phyloP scores from a whole-genome alignment of 1,140 invertebrate genomes.

The Drosophila ironensis region DNA sequence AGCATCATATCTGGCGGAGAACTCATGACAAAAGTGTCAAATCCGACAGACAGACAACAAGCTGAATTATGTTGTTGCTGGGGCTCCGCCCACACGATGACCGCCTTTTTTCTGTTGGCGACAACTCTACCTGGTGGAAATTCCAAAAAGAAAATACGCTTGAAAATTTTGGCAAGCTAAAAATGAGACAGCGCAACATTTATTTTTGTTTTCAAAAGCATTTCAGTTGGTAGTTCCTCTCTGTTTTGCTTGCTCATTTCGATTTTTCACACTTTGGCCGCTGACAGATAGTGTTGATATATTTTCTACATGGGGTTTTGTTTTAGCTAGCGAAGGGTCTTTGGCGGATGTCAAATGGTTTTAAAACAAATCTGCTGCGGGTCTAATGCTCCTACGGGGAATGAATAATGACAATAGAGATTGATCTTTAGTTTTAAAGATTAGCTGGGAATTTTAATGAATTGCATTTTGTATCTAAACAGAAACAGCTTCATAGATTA shows the following conservation, averaged over 20 bases:
- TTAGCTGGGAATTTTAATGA: background rate
- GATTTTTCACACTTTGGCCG: constrained; percentile 57
- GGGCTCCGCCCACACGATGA: constrained; percentile 24
- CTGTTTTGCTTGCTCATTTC: constrained; percentile 17
- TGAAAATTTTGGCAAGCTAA: constrained; percentile 18
- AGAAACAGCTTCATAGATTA: too few relatives aligned
- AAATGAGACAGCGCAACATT: constrained; percentile 43
- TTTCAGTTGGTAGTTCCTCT: constrained; percentile 12
- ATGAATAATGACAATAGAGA: constrained; percentile 26
- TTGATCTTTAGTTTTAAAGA: constrained; percentile 11
- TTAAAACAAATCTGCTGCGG: constrained; percentile 19
- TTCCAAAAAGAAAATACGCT: constrained; percentile 51
- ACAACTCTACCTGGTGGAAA: constrained; percentile 64
- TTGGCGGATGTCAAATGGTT: constrained; percentile 46
- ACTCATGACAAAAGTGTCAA: constrained; percentile 38
- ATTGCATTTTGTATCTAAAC: too few relatives aligned
- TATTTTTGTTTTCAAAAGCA: constrained; percentile 38
- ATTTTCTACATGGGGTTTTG: constrained; percentile 26
- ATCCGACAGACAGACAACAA: constrained; percentile 43
- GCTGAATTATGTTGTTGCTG: constrained; percentile 30
- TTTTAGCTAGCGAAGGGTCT: background rate
- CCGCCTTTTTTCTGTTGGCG: constrained; percentile 29
- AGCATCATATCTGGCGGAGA: constrained; percentile 11
- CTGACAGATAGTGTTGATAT: constrained; percentile 68
- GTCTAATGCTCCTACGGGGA: constrained; percentile 7